Percentiles rank a stretch among this genome's conserved stretches.
Evolutionary conservation across 2,113 vertebrate genomes (phyloP).

Genomic region (Mungos mungo): DNA sequence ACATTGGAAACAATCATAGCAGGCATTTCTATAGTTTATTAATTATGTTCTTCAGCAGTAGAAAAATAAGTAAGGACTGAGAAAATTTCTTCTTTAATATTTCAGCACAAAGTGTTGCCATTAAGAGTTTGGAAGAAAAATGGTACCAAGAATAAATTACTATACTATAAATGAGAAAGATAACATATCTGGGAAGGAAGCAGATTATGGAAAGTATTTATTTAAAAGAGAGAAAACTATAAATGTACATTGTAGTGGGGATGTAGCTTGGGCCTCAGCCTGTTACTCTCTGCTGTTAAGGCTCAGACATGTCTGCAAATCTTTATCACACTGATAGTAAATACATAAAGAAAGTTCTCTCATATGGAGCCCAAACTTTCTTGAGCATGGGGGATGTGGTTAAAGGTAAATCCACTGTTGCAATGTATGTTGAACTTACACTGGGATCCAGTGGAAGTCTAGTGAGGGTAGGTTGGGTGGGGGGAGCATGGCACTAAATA

Average conservation of each 20-base stretch:
- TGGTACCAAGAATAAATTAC: slow-evolving; percentile 78
- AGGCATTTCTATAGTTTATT: slow-evolving; percentile 25
- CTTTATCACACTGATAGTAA: neutral
- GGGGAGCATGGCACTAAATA: neutral
- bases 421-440: neutral
- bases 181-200: slow-evolving; percentile 57
- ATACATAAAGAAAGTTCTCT: neutral
- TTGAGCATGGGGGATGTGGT: neutral
- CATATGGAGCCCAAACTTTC: neutral
- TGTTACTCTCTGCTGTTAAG: neutral
- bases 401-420: neutral
- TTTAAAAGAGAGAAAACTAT: neutral
- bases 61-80: slow-evolving; percentile 65
- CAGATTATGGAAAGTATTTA: neutral
- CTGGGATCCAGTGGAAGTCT: neutral
- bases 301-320: neutral
- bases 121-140: slow-evolving; percentile 79
- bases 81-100: slow-evolving; percentile 79
- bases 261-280: neutral
- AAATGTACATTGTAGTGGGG: neutral
- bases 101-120: slow-evolving; percentile 63
- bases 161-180: slow-evolving; percentile 69
- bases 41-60: slow-evolving; percentile 66
- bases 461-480: no score
- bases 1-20: slow-evolving; percentile 62